Evolutionary conservation across 64 coral and sea anemone species (phyloP), one percentile per base, ranked within the genome.

Genomic region (Dendronephthya gigantea): DNA sequence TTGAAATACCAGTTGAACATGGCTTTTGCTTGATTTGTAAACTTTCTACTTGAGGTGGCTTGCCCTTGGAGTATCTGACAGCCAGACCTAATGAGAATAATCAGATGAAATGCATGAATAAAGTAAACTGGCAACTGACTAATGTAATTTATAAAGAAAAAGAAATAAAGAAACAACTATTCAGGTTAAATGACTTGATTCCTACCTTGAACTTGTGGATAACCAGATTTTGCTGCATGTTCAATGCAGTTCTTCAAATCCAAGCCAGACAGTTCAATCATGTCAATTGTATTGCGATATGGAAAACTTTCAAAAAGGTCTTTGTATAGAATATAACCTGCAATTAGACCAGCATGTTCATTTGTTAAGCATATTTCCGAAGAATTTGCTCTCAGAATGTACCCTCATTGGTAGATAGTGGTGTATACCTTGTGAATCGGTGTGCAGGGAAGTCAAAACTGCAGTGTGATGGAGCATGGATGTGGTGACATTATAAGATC

Each of bases 221-320:
- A 34, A 79, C 32, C 72, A 15, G 72, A 33, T 33, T 14, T 14
- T 36, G 12, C 28, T 79, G 36, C 6, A 79, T 33, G 11, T 62
- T 45, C 41, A 4, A 45, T 6, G 11, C 41, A 45, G 6, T 12
- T 36, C 36, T 37, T 48, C n/a, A 97, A 41, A 33, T 93, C 91
- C 23, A 56, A 28, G 28, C 91, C 94, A 68, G 56, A 91, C 38
- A 97, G 81, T 84, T 91, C 84, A 22, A 97, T 66, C 17, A 93
- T 23, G 31, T 97, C 94, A 28, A 93, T 68, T 0, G 89, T 91
- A 69, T 97, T 97, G 79, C 51, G 76, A 76, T 93, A 97, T 0
- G 94, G 91, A n/a, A 89, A 82, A 17, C 86, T 93, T 86, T 93
- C 89, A 30, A 83, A 88, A 8, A 93, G 59, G 13, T 97, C 83